These are phyloP conservation scores for Cynopterus brachyotis DNA, from an alignment of 2,113 vertebrate species.

Conservation along the genomic window DNA sequence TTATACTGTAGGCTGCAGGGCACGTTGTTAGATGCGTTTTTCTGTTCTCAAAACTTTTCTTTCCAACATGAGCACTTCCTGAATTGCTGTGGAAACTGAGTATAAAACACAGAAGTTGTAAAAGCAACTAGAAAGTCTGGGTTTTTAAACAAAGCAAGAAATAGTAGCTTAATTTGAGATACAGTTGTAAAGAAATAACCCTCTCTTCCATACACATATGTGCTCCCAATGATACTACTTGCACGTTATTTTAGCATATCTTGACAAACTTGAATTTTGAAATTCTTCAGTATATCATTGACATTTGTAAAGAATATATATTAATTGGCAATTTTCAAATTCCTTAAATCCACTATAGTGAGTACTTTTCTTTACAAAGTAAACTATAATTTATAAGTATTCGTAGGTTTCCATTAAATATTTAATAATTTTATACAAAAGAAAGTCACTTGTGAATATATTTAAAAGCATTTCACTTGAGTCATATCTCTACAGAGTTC, in stretches of 20 bases:
- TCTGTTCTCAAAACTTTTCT: conserved; percentile 40
- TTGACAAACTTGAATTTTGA: not conserved
- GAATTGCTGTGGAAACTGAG: not conserved
- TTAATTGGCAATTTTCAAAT: not conserved
- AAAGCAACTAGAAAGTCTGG: not conserved
- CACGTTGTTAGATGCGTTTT: conserved; percentile 39
- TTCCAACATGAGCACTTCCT: conserved; percentile 41
- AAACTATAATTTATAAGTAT: not conserved
- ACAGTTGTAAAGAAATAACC: not conserved
- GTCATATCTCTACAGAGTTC: not conserved
- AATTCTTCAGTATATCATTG: not conserved
- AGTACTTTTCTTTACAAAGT: not conserved
- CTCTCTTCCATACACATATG: not conserved
- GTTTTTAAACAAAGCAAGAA: conserved; percentile 25
- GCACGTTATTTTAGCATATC: not conserved
- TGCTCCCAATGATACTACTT: not conserved
- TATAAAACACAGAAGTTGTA: not conserved
- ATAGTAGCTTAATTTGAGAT: not conserved
- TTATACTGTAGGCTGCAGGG: conserved; percentile 37
- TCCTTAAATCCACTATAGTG: not conserved
- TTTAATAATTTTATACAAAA: not conserved
- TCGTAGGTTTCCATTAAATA: not conserved
- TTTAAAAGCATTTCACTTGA: not conserved
- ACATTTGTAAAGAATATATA: not conserved
- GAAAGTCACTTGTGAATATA: not conserved